A percentile compares a stretch with the other conserved stretches of the same genome.
Evolutionary conservation across 2,797 vertebrate species (phyloP).

Genomic region (Rhinatrema bivittatum): DNA sequence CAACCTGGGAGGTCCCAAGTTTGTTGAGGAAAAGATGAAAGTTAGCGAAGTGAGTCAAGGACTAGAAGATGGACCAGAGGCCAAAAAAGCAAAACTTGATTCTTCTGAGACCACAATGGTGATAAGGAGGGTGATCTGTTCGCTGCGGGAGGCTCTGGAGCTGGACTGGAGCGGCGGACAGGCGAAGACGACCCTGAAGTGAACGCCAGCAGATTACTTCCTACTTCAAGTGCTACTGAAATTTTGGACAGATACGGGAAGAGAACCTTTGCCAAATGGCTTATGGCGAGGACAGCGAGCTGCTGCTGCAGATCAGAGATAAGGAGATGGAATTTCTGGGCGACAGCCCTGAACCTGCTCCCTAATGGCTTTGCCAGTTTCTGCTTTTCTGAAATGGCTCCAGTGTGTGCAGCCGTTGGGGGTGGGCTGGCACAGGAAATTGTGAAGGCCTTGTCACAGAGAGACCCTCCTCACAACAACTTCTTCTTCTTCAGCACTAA

Average conservation of each 20-base stretch:
- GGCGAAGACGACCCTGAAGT: constrained; percentile 62
- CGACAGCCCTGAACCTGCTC: constrained; percentile 60
- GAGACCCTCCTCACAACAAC: constrained; percentile 86
- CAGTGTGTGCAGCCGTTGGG: constrained; percentile 88
- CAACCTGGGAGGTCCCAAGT: constrained; percentile 83
- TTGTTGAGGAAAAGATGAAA: constrained; percentile 86
- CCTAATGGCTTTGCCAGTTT: constrained; percentile 74
- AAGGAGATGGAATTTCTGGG: constrained; percentile 69
- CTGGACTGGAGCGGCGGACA: constrained; percentile 79
- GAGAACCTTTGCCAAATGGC: constrained; percentile 64
- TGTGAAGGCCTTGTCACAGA: constrained; percentile 80
- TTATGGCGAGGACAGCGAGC: constrained; percentile 59
- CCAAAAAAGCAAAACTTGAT: constrained; percentile 79
- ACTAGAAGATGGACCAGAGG: constrained; percentile 67
- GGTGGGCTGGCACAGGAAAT: constrained; percentile 88
- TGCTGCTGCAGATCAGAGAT: constrained; percentile 66
- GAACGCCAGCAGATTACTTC: constrained; percentile 76
- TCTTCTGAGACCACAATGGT: constrained; percentile 77
- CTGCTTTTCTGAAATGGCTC: constrained; percentile 92
- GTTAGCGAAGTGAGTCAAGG: constrained; percentile 55
- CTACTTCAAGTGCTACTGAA: constrained; percentile 84
- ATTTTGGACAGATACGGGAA: constrained; percentile 78
- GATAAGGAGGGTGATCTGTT: constrained; percentile 80
- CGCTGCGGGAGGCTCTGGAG: constrained; percentile 74
- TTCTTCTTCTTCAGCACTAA: constrained; percentile 90